Evolutionary conservation across 2,797 vertebrate genomes (phyloP), one percentile per base, ranked within the genome.

Genomic region (Enteromius fasciolatus): DNA sequence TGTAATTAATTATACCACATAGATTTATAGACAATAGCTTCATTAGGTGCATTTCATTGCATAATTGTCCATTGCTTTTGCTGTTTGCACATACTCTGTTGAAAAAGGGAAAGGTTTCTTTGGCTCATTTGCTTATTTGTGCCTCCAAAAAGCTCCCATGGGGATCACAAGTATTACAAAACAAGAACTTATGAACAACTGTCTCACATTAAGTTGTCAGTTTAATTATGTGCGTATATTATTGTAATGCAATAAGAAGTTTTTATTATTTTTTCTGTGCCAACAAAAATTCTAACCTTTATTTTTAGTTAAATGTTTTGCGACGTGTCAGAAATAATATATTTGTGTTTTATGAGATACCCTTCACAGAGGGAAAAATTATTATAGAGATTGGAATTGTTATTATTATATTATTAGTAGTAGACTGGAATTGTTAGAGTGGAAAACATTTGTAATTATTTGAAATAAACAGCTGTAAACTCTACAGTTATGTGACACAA

Each of bases 161-260:
- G 36, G 50, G 17, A 41, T 41, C 33, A 48, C 39, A 36, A 17
- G 31, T 48, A 44, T 75, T 66, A 66, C 46, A 67, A 74, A 82
- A 75, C 57, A 52, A 50, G 14, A 81, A 66, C 39, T 48, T 14
- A 46, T n/a, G 52, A 48, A 64, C 44, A 66, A n/a, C 31, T 66
- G 28, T 44, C 14, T 50, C 3, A 2, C 1, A 73, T 80, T 36
- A 63, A 67, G 52, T 28, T 78, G 31, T 70, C 48, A 28, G 20
- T 68, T 78, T 50, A 50, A 52, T 50, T 50, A 28, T 25, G 15
- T 17, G 9, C n/a, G 6, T 28, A 48, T 77, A 77, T 77, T 18
- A 31, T 64, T 25, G 18, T 5, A 36, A 67, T 20, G 1, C 17
- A 63, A 61, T 46, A 28, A 31, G 15, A 10, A 31, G 23, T 36